Evolutionary conservation across 2,113 vertebrate genomes (phyloP), one percentile per base, ranked within the genome.

Genomic region (Leuciscus idus): DNA sequence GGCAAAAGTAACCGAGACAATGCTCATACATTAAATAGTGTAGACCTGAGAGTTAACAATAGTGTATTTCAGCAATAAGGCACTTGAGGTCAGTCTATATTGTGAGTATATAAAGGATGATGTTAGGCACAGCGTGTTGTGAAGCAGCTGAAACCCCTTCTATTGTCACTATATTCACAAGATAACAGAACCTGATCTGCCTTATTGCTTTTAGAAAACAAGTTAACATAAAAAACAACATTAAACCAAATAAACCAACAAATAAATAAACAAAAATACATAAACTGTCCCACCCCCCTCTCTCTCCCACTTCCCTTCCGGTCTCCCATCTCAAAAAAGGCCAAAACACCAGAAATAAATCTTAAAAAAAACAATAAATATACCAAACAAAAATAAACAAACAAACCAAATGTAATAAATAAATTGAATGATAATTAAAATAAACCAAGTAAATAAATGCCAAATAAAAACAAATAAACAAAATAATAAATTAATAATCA

Each of bases 1-100:
- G 78, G 10, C 75, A 62, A 87, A 84, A 85, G 84, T 4, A 76
- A 88, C 9, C 0, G 26, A 76, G 80, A 77, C 68, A 43, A 72
- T 75, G 43, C 72, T 50, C 39, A 76, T n/a, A 0, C 50, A 26
- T 77, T 79, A 17, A 50, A n/a, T 5, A 72, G 19, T 43, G 36
- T 72, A 43, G 21, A 43, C 19, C 11, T 66, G 28, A 77, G 2
- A 30, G 7, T 76, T 76, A 77, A 77, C 48, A 77, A 33, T 11
- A 5, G 7, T 3, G 3, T 33, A 12, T 33, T 30, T 57, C 50
- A 11, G 75, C 17, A 57, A 55, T 36, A 55, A 77, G 13, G 75
- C 17, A 48, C 72, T 48, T 48, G 12, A 15, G 23, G 72, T 1
- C 23, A 46, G 72, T 39, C 23, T 73, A 26, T 46, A 46, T n/a